Evolutionary conservation across 1,140 invertebrate species (phyloP).

Genomic region (Drosophila pseudoananassae): DNA sequence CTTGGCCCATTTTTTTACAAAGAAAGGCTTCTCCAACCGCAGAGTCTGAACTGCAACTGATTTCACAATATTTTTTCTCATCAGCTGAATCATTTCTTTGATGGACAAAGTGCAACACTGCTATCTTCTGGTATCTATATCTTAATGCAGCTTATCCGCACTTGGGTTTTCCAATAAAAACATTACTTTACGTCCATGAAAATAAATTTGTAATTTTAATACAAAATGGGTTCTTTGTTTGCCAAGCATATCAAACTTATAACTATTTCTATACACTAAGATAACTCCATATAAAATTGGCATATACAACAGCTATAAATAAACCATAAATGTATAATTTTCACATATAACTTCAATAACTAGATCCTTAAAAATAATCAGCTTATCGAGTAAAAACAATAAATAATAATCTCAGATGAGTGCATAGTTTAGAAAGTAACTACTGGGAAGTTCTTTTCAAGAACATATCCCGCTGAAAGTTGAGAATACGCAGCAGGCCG

Average conservation of each 20-base stretch:
- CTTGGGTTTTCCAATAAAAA: no score
- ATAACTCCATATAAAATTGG: conserved; percentile 37
- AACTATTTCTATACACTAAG: conserved; percentile 14
- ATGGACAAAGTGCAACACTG: background rate
- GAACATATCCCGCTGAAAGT: conserved; percentile 43
- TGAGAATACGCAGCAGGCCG: conserved; percentile 66
- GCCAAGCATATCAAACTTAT: conserved; percentile 2
- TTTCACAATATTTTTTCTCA: background rate
- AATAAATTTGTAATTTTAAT: background rate
- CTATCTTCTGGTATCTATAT: no score
- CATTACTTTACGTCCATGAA: background rate
- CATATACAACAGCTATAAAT: conserved; percentile 45
- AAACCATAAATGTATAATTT: conserved; percentile 13
- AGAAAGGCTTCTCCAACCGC: background rate
- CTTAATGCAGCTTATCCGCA: no score
- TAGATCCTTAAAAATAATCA: background rate
- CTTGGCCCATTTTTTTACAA: no score
- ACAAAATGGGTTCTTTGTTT: conserved; percentile 1
- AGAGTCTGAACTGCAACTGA: background rate
- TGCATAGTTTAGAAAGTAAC: conserved; percentile 1
- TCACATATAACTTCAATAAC: conserved; percentile 2
- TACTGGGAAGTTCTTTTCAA: conserved; percentile 19
- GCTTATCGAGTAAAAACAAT: conserved; percentile 7
- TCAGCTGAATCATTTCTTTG: background rate
- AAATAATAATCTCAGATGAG: conserved; percentile 38